phyloP scores from a whole-genome alignment of 2,888 invertebrate species.

The Erebia ligea region DNA sequence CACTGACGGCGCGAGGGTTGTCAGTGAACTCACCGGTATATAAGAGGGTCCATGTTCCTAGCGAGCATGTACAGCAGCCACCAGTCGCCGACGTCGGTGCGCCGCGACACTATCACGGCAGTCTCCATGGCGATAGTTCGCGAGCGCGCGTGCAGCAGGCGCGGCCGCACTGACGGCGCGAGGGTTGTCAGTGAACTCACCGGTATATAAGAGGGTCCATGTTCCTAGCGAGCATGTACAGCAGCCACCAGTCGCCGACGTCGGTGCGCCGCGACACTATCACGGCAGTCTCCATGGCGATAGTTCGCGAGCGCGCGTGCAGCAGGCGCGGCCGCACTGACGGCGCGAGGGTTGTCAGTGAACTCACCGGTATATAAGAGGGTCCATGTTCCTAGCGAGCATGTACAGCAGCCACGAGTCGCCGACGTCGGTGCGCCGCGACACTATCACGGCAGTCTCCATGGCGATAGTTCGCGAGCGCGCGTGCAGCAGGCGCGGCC shows the following conservation, averaged over 20 bases:
- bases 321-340: constrained; percentile 89
- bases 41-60: constrained; percentile 93
- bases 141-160: constrained; percentile 90
- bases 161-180: constrained; percentile 89
- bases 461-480: constrained; percentile 89
- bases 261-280: constrained; percentile 90
- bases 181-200: constrained; percentile 70
- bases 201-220: constrained; percentile 94
- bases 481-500: constrained; percentile 91
- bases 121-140: constrained; percentile 90
- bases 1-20: background rate
- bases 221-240: constrained; percentile 93
- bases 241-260: constrained; percentile 96
- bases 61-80: constrained; percentile 95
- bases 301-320: constrained; percentile 89
- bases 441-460: constrained; percentile 90
- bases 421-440: constrained; percentile 90
- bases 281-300: constrained; percentile 90
- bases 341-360: constrained; percentile 78
- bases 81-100: constrained; percentile 95
- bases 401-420: constrained; percentile 97
- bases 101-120: constrained; percentile 88
- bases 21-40: constrained; percentile 86
- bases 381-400: constrained; percentile 94
- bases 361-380: constrained; percentile 89